Percentiles rank a stretch among this genome's conserved stretches.
These are phyloP conservation scores for Catalaphyllia jardinei DNA, from an alignment of 64 coral and sea anemone genomes.

Conservation along the genomic window DNA sequence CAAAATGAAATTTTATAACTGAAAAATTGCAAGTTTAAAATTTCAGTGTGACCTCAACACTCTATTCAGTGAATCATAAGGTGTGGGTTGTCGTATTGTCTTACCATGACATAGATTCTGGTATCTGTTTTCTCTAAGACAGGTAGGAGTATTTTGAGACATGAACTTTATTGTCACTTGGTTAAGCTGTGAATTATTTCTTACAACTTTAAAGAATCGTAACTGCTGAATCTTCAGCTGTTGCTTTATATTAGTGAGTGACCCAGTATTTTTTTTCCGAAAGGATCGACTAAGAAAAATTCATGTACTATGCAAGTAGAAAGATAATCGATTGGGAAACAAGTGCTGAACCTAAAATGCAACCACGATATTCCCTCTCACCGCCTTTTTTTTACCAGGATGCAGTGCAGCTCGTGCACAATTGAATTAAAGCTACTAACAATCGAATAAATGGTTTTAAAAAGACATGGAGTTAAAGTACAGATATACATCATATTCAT, in stretches of 20 bases:
- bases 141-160: constrained; percentile 4
- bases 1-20: not conserved
- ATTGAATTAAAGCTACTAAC: not conserved
- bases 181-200: not conserved
- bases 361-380: not conserved
- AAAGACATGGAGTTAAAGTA: not conserved
- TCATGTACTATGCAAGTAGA: not conserved
- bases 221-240: not conserved
- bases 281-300: not conserved
- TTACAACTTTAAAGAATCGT: not conserved
- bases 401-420: not conserved
- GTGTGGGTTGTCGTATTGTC: constrained; percentile 44
- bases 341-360: not conserved
- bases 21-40: not conserved
- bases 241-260: not conserved
- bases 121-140: constrained; percentile 17
- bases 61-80: not conserved
- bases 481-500: not conserved
- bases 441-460: not conserved
- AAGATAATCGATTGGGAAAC: not conserved
- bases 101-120: constrained; percentile 26
- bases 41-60: constrained; percentile 1
- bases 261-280: not conserved
- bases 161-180: constrained; percentile 20
- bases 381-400: not conserved